These are phyloP conservation scores for Phalacrocorax aristotelis DNA, from an alignment of 2,113 vertebrate genomes.

Conservation along the genomic window DNA sequence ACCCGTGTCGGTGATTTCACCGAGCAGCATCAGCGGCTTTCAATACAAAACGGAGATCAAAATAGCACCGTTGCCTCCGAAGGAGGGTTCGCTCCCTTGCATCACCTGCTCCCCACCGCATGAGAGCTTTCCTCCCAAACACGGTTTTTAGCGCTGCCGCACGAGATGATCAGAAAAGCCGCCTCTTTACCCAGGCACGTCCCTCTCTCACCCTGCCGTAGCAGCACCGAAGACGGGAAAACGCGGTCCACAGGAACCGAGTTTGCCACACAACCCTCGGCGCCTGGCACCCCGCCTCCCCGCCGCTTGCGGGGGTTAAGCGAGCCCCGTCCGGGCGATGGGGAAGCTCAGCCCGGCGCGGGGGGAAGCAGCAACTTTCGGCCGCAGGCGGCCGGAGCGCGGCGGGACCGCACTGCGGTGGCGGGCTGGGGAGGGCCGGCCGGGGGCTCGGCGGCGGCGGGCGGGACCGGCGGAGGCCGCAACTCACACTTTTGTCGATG, in stretches of 20 bases:
- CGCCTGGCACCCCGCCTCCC: rapidly evolving
- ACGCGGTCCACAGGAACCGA: rapidly evolving
- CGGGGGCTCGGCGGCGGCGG: too few relatives aligned
- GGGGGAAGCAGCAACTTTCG: not conserved
- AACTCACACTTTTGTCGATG: conserved; percentile 95
- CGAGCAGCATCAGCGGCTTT: not conserved
- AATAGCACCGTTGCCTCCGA: not conserved
- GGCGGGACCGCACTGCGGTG: conserved; percentile 24
- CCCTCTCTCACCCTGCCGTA: rapidly evolving
- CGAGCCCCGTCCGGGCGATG: not conserved
- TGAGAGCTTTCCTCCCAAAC: not conserved
- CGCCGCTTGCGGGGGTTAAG: rapidly evolving
- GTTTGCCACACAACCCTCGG: rapidly evolving
- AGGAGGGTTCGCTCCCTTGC: not conserved
- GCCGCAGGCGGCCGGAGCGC: not conserved
- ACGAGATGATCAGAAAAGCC: not conserved
- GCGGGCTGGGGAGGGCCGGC: too few relatives aligned
- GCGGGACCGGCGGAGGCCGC: not conserved
- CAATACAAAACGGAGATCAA: not conserved
- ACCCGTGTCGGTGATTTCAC: not conserved
- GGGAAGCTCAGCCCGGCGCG: not conserved
- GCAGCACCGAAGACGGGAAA: rapidly evolving
- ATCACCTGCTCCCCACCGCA: not conserved
- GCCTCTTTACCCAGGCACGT: not conserved
- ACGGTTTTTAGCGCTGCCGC: rapidly evolving